Evolutionary conservation across 2,113 vertebrate genomes (phyloP).

Genomic region (Cercocebus atys): DNA sequence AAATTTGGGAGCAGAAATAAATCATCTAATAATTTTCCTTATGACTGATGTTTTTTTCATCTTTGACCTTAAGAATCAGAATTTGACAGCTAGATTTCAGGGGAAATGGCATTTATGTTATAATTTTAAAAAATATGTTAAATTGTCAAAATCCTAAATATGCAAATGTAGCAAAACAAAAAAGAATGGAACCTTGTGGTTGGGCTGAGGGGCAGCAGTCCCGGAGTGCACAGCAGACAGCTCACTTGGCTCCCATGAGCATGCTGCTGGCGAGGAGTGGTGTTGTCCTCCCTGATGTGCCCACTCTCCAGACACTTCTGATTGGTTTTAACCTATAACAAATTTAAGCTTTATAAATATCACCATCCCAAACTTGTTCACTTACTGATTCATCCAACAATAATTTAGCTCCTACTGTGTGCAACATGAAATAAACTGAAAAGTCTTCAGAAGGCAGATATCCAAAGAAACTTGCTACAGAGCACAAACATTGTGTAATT

Average conservation of each 20-base stretch:
- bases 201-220: not conserved
- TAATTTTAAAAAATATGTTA: constrained; percentile 35
- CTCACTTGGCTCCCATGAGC: not conserved
- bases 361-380: not conserved
- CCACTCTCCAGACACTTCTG: constrained; percentile 54
- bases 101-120: constrained; percentile 51
- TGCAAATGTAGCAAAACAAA: not conserved
- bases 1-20: constrained; percentile 37
- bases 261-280: constrained; percentile 41
- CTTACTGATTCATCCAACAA: not conserved
- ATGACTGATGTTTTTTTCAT: constrained; percentile 33
- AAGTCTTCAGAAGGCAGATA: not conserved
- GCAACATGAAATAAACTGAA: not conserved
- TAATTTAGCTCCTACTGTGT: not conserved
- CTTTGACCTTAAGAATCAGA: constrained; percentile 41
- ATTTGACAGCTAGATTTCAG: constrained; percentile 36
- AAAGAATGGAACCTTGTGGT: not conserved
- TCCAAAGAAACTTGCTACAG: not conserved
- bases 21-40: not conserved
- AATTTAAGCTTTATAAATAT: constrained; percentile 54
- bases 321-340: constrained; percentile 53
- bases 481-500: not conserved
- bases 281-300: constrained; percentile 45
- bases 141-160: constrained; percentile 18
- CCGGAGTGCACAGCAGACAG: not conserved